A percentile compares a stretch with the other conserved stretches of the same genome.
Conservation (phyloP, 1,140 invertebrate species). For the Andrena cerasifolii region DNA sequence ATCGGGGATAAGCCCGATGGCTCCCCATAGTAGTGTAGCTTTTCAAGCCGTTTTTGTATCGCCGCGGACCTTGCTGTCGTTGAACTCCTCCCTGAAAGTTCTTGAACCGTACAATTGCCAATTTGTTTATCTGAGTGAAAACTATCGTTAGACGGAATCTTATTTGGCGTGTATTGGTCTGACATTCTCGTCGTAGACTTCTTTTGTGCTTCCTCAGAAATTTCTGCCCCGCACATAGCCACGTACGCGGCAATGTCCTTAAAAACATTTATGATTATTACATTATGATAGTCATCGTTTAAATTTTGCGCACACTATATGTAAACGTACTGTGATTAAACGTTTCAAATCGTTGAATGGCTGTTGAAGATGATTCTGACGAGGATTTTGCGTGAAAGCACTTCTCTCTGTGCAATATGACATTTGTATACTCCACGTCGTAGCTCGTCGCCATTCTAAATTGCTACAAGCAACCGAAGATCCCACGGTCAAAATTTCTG, state of each 20-base stretch:
- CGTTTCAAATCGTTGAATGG: slow-evolving; percentile 67
- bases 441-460: slow-evolving; percentile 83
- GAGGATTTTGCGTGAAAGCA: slow-evolving; percentile 78
- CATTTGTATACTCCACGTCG: slow-evolving; percentile 74
- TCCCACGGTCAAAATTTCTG: slow-evolving; percentile 84
- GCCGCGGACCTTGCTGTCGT: slow-evolving; percentile 38
- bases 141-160: neutral
- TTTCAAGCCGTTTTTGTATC: slow-evolving; percentile 71
- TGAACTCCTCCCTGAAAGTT: neutral
- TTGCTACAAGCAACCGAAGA: slow-evolving; percentile 85
- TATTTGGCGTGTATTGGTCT: slow-evolving; percentile 32
- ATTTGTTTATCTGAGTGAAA: neutral
- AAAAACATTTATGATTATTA: slow-evolving; percentile 44
- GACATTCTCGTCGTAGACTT: slow-evolving; percentile 59
- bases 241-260: slow-evolving; percentile 71
- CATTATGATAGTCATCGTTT: neutral
- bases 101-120: neutral
- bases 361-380: slow-evolving; percentile 71
- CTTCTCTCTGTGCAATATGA: slow-evolving; percentile 80
- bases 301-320: neutral
- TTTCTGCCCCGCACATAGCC: slow-evolving; percentile 66
- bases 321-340: slow-evolving; percentile 49
- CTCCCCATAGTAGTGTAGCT: slow-evolving; percentile 72
- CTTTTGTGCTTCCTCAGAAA: slow-evolving; percentile 71
- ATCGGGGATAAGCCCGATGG: slow-evolving; percentile 72